Evolutionary conservation across 2,797 vertebrate species (phyloP).

Genomic region (Phrynocephalus forsythii): DNA sequence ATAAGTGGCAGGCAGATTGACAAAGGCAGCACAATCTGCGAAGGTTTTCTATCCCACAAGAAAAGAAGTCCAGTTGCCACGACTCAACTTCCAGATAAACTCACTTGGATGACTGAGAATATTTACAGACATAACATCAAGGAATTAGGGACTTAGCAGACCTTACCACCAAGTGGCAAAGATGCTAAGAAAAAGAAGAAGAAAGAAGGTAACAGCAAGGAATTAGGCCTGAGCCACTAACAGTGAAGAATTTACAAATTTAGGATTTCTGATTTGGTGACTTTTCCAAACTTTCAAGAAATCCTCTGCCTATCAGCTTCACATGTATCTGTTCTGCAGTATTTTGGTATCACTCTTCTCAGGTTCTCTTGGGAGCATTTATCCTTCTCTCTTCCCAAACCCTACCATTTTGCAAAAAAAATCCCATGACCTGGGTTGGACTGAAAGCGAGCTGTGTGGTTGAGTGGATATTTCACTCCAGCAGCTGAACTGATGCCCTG

Average conservation of each 20-base stretch:
- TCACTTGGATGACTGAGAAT: too few relatives aligned
- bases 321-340: background rate
- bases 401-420: background rate
- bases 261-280: background rate
- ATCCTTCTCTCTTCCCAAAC: background rate
- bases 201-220: background rate
- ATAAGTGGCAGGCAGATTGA: too few relatives aligned
- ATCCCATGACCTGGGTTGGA: background rate
- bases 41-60: too few relatives aligned
- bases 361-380: background rate
- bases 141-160: too few relatives aligned
- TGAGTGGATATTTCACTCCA: background rate
- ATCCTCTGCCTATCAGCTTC: background rate
- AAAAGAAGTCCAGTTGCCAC: too few relatives aligned
- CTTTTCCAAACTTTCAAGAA: background rate
- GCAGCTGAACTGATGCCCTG: background rate
- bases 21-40: too few relatives aligned
- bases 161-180: too few relatives aligned
- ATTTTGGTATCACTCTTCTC: background rate
- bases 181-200: too few relatives aligned
- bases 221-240: too few relatives aligned
- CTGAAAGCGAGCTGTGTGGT: too few relatives aligned
- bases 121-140: too few relatives aligned
- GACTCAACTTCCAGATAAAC: too few relatives aligned
- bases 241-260: background rate